These are phyloP conservation scores for Cherax destructor DNA, from an alignment of 1,140 invertebrate species.

Conservation along the genomic window DNA sequence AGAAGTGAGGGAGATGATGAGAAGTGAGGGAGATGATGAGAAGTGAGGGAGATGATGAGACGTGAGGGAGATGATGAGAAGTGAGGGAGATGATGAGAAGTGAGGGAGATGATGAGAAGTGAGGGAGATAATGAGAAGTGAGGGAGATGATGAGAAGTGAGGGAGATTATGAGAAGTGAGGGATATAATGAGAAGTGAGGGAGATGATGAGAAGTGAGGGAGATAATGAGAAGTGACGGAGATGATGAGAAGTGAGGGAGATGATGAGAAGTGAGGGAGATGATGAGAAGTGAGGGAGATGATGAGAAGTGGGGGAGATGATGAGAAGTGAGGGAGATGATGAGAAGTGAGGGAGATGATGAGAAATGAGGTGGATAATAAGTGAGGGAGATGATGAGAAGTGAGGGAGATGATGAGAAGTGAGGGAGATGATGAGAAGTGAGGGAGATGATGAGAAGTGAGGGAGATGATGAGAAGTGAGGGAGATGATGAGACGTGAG, in stretches of 20 bases:
- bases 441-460: background rate
- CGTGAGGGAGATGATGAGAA: background rate
- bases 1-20: background rate
- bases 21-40: background rate
- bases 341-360: too few relatives aligned
- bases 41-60: background rate
- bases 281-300: too few relatives aligned
- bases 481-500: background rate
- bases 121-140: too few relatives aligned
- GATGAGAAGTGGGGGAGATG: too few relatives aligned
- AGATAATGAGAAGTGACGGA: background rate
- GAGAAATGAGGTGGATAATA: too few relatives aligned
- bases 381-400: too few relatives aligned
- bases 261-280: slow-evolving; percentile 9
- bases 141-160: too few relatives aligned
- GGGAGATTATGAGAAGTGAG: background rate
- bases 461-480: background rate
- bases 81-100: background rate
- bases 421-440: background rate
- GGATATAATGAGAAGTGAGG: background rate
- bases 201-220: background rate
- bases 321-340: too few relatives aligned
- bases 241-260: background rate
- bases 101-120: too few relatives aligned
- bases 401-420: background rate